A percentile compares a stretch with the other conserved stretches of the same genome.
Evolutionary conservation across 2,888 invertebrate species (phyloP).

Genomic region (Papilio demoleus): DNA sequence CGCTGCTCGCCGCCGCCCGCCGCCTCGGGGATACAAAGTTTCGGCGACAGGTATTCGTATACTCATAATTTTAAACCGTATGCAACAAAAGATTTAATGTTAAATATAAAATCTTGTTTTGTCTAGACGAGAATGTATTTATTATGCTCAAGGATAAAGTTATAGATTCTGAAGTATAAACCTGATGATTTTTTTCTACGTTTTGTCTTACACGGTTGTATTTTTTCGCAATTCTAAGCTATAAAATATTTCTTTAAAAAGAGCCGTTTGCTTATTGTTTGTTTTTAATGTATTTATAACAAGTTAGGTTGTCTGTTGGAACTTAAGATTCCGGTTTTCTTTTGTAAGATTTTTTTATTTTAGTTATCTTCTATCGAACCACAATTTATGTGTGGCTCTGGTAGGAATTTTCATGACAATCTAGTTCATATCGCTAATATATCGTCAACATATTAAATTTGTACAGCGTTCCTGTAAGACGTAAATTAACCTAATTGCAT

Average conservation of each 20-base stretch:
- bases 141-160: conserved; percentile 13
- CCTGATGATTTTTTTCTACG: background rate
- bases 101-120: conserved; percentile 21
- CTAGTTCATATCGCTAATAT: too few species aligned
- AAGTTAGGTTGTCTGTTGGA: background rate
- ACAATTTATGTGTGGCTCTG: too few species aligned
- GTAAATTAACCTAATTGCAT: too few species aligned
- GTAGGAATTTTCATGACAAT: too few species aligned
- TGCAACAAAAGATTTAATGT: conserved; percentile 24
- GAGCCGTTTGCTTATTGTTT: background rate
- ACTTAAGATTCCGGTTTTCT: background rate
- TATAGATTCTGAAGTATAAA: conserved; percentile 5
- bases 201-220: conserved; percentile 1
- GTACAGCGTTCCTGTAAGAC: too few species aligned
- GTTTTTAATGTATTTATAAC: background rate
- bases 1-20: conserved; percentile 42
- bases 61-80: conserved; percentile 27
- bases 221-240: background rate
- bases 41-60: conserved; percentile 41
- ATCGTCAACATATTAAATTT: too few species aligned
- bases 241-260: background rate
- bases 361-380: too few species aligned
- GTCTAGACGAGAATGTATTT: conserved; percentile 15
- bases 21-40: conserved; percentile 39
- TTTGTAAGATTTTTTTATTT: background rate